Evolutionary conservation across 1,140 invertebrate genomes (phyloP).

Genomic region (Drosophila busckii): DNA sequence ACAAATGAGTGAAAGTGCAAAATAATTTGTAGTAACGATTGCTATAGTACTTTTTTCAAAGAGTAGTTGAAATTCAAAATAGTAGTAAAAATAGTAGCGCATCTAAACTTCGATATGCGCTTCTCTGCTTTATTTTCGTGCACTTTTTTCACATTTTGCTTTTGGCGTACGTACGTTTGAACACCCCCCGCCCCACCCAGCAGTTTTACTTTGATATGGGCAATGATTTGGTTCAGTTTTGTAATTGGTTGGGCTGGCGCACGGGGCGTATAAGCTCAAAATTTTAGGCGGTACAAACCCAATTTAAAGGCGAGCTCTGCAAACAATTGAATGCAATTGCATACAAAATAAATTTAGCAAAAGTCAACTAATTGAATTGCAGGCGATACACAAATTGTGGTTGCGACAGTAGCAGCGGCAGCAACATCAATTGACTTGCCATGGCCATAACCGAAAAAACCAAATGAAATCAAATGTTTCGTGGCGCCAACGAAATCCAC

Average conservation of each 20-base stretch:
- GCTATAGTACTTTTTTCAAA: too few species aligned
- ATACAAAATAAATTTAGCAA: constrained; percentile 30
- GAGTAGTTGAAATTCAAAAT: too few species aligned
- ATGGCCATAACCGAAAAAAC: constrained; percentile 1
- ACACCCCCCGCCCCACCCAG: too few species aligned
- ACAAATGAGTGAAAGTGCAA: too few species aligned
- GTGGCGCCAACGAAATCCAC: constrained; percentile 48
- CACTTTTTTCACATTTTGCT: constrained; percentile 5
- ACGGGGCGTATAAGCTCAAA: constrained; percentile 15
- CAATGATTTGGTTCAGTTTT: too few species aligned
- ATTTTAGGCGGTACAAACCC: constrained; percentile 21
- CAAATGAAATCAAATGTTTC: constrained; percentile 69
- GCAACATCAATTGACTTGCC: constrained; percentile 66
- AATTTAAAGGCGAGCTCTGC: constrained; percentile 38
- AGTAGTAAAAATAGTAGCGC: too few species aligned
- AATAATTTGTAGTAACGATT: too few species aligned
- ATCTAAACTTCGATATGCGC: too few species aligned
- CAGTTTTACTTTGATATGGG: constrained; percentile 36
- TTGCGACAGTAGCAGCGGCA: background rate
- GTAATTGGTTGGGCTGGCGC: too few species aligned
- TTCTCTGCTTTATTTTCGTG: too few species aligned
- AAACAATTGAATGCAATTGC: constrained; percentile 35
- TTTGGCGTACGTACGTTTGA: constrained; percentile 42
- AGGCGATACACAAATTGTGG: constrained; percentile 9
- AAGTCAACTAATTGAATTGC: constrained; percentile 64